Conservation (phyloP, 2,888 invertebrate species). For the Mesorhabditis spiculigera region DNA sequence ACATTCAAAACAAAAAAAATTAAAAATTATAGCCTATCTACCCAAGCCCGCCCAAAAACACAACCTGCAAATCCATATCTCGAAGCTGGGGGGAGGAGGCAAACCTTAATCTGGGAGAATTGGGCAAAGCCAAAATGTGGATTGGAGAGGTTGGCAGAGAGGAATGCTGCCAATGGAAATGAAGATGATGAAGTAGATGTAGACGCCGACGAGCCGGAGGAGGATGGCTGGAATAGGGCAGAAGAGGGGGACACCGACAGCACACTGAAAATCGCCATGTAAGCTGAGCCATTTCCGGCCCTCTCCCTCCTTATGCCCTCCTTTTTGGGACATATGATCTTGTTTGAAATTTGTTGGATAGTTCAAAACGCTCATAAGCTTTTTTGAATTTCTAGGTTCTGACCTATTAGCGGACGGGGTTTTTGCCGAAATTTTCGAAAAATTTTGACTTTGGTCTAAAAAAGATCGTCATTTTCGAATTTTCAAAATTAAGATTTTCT, state of each 20-base stretch:
- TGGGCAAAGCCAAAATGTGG: constrained; percentile 3
- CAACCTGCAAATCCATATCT: too few species aligned
- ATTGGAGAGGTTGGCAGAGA: not conserved
- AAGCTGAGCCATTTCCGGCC: not conserved
- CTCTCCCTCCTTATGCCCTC: not conserved
- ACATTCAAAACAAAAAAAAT: not conserved
- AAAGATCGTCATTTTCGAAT: not conserved
- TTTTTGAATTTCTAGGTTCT: too few species aligned
- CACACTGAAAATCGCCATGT: not conserved
- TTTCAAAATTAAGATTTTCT: not conserved
- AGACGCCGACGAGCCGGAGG: not conserved
- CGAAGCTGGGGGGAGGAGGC: too few species aligned
- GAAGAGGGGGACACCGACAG: not conserved
- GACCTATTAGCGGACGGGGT: too few species aligned
- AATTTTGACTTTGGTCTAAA: not conserved
- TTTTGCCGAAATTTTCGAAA: not conserved
- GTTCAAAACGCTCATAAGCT: too few species aligned
- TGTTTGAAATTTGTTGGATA: too few species aligned
- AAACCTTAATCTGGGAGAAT: constrained; percentile 1
- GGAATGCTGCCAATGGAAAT: not conserved
- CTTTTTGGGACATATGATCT: not conserved
- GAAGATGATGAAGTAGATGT: not conserved
- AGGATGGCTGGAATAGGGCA: too few species aligned
- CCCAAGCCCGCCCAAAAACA: not conserved
- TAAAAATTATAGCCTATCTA: too few species aligned